Conservation (phyloP, 2,888 invertebrate species). For the Cybosia mesomella region DNA sequence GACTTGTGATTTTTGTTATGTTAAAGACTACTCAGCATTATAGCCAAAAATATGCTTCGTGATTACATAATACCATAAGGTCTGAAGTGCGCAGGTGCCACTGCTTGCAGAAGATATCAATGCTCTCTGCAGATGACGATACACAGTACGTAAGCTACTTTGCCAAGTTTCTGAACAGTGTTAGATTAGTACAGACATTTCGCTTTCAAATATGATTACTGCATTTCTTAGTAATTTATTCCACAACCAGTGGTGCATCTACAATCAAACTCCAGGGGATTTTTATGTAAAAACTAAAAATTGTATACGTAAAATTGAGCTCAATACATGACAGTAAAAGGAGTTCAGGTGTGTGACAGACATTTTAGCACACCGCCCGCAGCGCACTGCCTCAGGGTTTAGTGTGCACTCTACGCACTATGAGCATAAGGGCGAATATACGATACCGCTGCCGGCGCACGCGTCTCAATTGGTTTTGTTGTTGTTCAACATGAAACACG, state of each 20-base stretch:
- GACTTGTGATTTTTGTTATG: too few relatives aligned
- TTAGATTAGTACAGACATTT: not conserved
- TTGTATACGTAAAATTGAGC: too few relatives aligned
- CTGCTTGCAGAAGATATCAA: conserved; percentile 38
- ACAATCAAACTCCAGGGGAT: too few relatives aligned
- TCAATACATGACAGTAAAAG: not conserved
- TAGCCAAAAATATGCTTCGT: not conserved
- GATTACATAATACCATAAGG: not conserved
- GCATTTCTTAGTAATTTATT: not conserved
- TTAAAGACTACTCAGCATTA: too few relatives aligned
- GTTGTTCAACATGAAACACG: conserved; percentile 2
- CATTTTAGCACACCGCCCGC: not conserved
- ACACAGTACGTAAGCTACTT: not conserved
- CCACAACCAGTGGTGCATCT: too few relatives aligned
- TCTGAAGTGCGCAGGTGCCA: conserved; percentile 3
- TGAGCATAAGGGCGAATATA: not conserved
- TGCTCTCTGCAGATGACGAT: conserved; percentile 24
- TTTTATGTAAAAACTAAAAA: not conserved
- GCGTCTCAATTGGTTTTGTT: not conserved
- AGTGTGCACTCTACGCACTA: not conserved
- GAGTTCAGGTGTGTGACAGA: not conserved
- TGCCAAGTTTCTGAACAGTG: not conserved
- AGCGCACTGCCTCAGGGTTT: too few relatives aligned
- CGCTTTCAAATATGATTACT: too few relatives aligned
- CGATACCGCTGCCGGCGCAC: not conserved